Percentiles rank a stretch among this genome's conserved stretches.
Evolutionary conservation across 2,888 invertebrate species (phyloP).

Genomic region (Polydrusus pterygomalis): DNA sequence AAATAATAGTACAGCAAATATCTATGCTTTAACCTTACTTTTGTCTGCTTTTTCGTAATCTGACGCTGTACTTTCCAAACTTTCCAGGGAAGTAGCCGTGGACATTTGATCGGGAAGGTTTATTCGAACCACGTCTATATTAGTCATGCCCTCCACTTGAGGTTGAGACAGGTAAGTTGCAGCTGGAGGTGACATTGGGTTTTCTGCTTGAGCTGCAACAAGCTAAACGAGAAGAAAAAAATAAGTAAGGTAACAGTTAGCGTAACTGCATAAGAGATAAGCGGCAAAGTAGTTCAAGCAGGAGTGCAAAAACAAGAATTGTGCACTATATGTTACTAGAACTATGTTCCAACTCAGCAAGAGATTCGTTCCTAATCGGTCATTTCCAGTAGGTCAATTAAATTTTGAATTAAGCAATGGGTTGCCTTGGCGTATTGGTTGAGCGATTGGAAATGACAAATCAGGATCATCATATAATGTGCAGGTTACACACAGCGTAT

Average conservation of each 20-base stretch:
- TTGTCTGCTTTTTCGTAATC: constrained; percentile 53
- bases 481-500: no score
- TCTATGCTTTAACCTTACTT: constrained; percentile 13
- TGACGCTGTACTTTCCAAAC: constrained; percentile 68
- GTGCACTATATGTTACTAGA: no score
- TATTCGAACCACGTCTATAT: constrained; percentile 69
- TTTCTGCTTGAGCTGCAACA: constrained; percentile 68
- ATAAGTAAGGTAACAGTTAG: constrained; percentile 1
- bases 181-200: constrained; percentile 33
- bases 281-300: background rate
- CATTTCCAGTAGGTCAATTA: no score
- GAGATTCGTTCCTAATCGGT: no score
- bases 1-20: constrained; percentile 16
- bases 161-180: constrained; percentile 1
- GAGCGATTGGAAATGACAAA: no score
- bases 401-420: no score
- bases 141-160: constrained; percentile 60
- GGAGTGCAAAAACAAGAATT: no score
- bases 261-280: background rate
- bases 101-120: constrained; percentile 67
- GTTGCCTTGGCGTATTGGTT: no score
- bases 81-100: constrained; percentile 77
- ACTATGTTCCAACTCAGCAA: no score
- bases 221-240: constrained; percentile 54
- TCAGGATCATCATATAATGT: no score